phyloP scores from a whole-genome alignment of 2,113 vertebrate genomes.

The Corynorhinus townsendii region DNA sequence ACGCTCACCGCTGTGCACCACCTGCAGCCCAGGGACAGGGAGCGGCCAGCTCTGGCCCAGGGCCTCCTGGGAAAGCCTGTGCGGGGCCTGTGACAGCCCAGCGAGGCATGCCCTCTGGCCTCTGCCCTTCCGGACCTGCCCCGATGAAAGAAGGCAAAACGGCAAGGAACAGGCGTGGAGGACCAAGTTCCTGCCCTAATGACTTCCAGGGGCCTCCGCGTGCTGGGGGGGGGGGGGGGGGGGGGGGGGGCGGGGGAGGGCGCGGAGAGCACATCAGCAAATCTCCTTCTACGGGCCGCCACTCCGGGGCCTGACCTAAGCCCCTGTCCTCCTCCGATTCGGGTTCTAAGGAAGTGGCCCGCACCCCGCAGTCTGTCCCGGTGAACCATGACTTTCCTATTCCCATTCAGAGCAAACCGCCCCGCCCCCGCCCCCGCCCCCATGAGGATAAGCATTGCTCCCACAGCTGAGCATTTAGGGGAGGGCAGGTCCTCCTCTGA shows the following conservation, averaged over 20 bases:
- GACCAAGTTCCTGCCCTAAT: background rate
- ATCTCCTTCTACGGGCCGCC: background rate
- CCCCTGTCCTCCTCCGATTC: background rate
- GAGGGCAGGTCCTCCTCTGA: background rate
- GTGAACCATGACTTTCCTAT: background rate
- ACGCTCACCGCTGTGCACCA: rapidly evolving
- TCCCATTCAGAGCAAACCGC: background rate
- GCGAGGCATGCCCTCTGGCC: background rate
- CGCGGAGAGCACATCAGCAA: rapidly evolving
- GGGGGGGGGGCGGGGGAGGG: no score
- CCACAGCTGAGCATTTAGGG: rapidly evolving
- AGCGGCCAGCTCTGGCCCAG: background rate
- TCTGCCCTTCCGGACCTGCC: background rate
- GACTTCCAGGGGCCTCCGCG: background rate
- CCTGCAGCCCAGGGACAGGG: rapidly evolving
- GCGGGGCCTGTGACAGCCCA: background rate
- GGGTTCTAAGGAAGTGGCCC: background rate
- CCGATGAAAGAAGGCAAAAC: background rate
- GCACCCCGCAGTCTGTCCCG: background rate
- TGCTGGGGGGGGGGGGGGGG: background rate
- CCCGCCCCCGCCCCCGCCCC: no score
- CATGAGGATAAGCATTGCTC: rapidly evolving
- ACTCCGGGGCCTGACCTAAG: background rate
- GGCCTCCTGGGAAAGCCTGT: background rate
- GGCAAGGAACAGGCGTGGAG: background rate